Evolutionary conservation across 2,888 invertebrate species (phyloP).

Genomic region (Melanophora roralis): DNA sequence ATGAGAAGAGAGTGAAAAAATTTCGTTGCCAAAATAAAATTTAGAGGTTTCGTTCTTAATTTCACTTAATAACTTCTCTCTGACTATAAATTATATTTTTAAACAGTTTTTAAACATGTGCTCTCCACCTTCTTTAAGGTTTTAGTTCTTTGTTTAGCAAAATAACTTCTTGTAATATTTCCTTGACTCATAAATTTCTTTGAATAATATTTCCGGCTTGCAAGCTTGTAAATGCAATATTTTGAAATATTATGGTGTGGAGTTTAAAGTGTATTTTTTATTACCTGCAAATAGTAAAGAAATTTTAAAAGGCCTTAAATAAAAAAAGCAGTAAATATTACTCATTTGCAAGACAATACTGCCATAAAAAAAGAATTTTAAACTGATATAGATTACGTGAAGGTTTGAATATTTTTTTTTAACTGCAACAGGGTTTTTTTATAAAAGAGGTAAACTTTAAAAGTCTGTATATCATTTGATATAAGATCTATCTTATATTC

Average conservation of each 20-base stretch:
- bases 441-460: no score
- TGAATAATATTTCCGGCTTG: slow-evolving; percentile 72
- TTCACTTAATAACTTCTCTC: background rate
- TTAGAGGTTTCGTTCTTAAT: background rate
- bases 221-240: background rate
- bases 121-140: slow-evolving; percentile 14
- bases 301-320: no score
- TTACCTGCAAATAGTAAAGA: no score
- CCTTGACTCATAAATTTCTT: slow-evolving; percentile 75
- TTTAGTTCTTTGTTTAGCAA: background rate
- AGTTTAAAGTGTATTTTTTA: no score
- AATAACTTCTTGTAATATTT: slow-evolving; percentile 68
- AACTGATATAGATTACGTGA: no score
- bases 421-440: no score
- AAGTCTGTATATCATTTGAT: no score
- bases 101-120: background rate
- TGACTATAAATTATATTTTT: slow-evolving; percentile 33
- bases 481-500: no score
- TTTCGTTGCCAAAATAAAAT: background rate
- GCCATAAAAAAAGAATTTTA: no score
- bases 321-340: no score
- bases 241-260: slow-evolving; percentile 12
- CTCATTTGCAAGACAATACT: no score
- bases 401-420: no score
- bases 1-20: background rate